Evolutionary conservation across 1,140 invertebrate species (phyloP).

Genomic region (Drosophila pseudoananassae): DNA sequence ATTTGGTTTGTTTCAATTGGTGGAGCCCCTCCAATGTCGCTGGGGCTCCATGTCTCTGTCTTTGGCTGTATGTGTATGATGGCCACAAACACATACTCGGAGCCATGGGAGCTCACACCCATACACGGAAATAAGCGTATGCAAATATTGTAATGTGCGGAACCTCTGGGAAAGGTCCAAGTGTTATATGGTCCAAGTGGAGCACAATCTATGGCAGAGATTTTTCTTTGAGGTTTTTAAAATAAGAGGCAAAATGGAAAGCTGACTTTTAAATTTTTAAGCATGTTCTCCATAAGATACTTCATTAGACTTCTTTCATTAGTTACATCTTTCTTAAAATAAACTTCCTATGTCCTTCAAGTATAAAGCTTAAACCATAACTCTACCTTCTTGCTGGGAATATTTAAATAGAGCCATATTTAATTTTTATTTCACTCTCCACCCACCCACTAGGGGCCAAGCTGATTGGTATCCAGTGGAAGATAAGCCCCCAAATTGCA

Average conservation of each 20-base stretch:
- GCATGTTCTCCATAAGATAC: neutral
- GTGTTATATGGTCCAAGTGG: slow-evolving; percentile 42
- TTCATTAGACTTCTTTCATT: neutral
- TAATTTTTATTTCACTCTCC: slow-evolving; percentile 75
- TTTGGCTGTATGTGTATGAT: slow-evolving; percentile 34
- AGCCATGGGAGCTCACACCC: slow-evolving; percentile 9
- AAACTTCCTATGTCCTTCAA: too few species aligned
- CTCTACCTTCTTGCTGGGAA: slow-evolving; percentile 15
- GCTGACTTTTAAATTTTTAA: neutral
- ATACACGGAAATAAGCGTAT: slow-evolving; percentile 46
- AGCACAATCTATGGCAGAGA: slow-evolving; percentile 6
- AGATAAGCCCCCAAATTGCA: slow-evolving; percentile 80
- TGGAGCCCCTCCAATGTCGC: slow-evolving; percentile 58
- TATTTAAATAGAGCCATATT: slow-evolving; percentile 80
- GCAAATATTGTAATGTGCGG: slow-evolving; percentile 68
- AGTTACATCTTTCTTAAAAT: too few species aligned
- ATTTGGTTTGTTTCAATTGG: slow-evolving; percentile 82
- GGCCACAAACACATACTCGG: slow-evolving; percentile 47
- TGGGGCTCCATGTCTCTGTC: slow-evolving; percentile 12
- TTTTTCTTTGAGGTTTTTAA: slow-evolving; percentile 2
- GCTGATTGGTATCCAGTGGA: slow-evolving; percentile 69
- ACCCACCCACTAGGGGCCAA: slow-evolving; percentile 63
- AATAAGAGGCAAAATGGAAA: neutral
- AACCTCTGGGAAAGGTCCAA: slow-evolving; percentile 53
- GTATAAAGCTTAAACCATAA: neutral